A percentile compares a stretch with the other conserved stretches of the same genome.
These are phyloP conservation scores for Microctenopoma steveboyesi DNA, from an alignment of 2,797 vertebrate genomes.

Conservation along the genomic window DNA sequence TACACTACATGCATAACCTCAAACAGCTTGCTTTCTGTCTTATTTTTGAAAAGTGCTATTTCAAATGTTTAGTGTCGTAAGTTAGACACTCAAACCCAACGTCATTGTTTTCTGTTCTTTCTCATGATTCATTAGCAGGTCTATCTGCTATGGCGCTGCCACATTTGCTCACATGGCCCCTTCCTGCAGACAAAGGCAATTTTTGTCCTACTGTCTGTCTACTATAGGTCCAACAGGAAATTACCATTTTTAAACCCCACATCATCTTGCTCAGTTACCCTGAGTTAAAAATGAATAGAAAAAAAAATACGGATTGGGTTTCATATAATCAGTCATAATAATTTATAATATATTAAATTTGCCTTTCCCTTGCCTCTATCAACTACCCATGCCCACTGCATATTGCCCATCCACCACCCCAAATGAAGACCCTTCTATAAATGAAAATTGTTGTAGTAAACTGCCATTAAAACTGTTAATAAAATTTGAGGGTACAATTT, in stretches of 20 bases:
- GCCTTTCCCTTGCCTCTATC: slow-evolving; percentile 58
- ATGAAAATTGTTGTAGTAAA: slow-evolving; percentile 77
- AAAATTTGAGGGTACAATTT: slow-evolving; percentile 56
- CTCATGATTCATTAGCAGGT: slow-evolving; percentile 58
- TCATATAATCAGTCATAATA: slow-evolving; percentile 75
- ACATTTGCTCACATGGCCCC: slow-evolving; percentile 38
- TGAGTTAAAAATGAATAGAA: slow-evolving; percentile 82
- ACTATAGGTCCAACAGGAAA: slow-evolving; percentile 79
- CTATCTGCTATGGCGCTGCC: slow-evolving; percentile 54
- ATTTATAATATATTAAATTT: slow-evolving; percentile 85
- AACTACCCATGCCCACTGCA: slow-evolving; percentile 66
- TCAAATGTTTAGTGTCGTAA: slow-evolving; percentile 69
- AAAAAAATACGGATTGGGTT: slow-evolving; percentile 80
- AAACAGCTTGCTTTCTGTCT: slow-evolving; percentile 54
- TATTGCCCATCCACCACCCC: slow-evolving; percentile 66
- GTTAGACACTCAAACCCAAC: slow-evolving; percentile 51
- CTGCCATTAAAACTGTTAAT: slow-evolving; percentile 70
- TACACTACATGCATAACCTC: slow-evolving; percentile 71
- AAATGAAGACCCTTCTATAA: slow-evolving; percentile 64
- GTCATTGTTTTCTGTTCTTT: slow-evolving; percentile 48
- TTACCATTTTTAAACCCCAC: slow-evolving; percentile 65
- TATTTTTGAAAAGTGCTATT: slow-evolving; percentile 81
- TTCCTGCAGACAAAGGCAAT: slow-evolving; percentile 39
- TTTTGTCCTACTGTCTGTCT: slow-evolving; percentile 63
- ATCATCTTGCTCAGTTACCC: slow-evolving; percentile 83